Conservation (phyloP, 2,888 invertebrate genomes). For the Omphaloscelis lunosa region DNA sequence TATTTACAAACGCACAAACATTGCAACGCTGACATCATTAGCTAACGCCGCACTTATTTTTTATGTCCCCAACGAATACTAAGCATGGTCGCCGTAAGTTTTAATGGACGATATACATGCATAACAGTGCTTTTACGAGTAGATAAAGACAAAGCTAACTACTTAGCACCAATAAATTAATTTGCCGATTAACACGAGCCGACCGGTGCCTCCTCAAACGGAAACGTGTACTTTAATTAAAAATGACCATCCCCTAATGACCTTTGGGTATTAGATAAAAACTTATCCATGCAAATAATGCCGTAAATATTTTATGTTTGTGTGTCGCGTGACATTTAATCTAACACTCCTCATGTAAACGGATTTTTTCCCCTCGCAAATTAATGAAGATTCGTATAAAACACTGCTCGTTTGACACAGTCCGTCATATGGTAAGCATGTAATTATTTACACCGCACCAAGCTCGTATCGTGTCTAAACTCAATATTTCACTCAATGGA, state of each 20-base stretch:
- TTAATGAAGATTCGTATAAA: conserved; percentile 47
- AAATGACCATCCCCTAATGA: conserved; percentile 71
- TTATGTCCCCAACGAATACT: conserved; percentile 72
- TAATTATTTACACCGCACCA: conserved; percentile 55
- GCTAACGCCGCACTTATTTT: conserved; percentile 74
- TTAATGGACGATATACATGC: conserved; percentile 76
- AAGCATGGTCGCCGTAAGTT: conserved; percentile 75
- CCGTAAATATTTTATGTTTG: conserved; percentile 54
- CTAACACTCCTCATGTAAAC: conserved; percentile 38
- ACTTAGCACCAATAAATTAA: conserved; percentile 77
- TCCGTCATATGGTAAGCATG: conserved; percentile 51
- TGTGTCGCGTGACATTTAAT: conserved; percentile 60
- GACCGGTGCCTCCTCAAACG: conserved; percentile 63
- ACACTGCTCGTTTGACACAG: conserved; percentile 29
- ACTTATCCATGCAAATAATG: conserved; percentile 69
- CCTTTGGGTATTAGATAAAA: conserved; percentile 67
- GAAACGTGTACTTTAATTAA: conserved; percentile 71
- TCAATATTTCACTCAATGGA: conserved; percentile 63
- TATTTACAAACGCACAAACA: conserved; percentile 63
- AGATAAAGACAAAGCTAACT: conserved; percentile 74
- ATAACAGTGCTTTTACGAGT: conserved; percentile 71
- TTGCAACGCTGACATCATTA: conserved; percentile 64
- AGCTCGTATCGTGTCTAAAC: conserved; percentile 60
- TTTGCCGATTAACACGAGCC: conserved; percentile 74
- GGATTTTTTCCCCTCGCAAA: conserved; percentile 39